Conservation (phyloP, 2,113 vertebrate species). For the Tachysurus fulvidraco region DNA sequence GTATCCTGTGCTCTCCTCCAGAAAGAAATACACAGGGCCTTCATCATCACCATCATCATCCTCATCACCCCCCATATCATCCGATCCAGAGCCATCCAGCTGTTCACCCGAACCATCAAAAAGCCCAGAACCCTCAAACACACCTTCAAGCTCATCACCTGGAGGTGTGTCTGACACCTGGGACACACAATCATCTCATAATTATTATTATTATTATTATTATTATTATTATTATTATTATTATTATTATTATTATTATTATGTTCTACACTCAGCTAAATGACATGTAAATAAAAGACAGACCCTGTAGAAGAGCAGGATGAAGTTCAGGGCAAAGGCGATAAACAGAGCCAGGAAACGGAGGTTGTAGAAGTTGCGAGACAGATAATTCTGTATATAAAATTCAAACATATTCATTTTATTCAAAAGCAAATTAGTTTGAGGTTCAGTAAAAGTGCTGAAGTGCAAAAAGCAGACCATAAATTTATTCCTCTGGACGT, state of each 20-base stretch:
- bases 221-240: neutral
- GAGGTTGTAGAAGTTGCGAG: conserved; percentile 92
- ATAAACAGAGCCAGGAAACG: conserved; percentile 89
- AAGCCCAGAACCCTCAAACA: conserved; percentile 71
- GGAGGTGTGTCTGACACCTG: conserved; percentile 85
- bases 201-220: neutral
- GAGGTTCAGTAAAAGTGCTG: neutral
- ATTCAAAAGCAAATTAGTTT: neutral
- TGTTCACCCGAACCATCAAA: conserved; percentile 73
- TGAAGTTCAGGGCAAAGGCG: conserved; percentile 92
- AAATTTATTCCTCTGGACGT: conserved; percentile 87
- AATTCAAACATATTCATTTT: neutral
- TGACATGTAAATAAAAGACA: neutral
- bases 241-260: neutral
- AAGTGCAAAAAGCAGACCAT: conserved; percentile 69
- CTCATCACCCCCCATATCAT: conserved; percentile 62
- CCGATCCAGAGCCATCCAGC: conserved; percentile 75
- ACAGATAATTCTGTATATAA: conserved; percentile 84
- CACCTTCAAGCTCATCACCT: conserved; percentile 70
- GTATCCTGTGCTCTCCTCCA: conserved; percentile 94
- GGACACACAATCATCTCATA: neutral
- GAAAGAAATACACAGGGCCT: conserved; percentile 83
- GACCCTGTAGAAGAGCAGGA: conserved; percentile 91
- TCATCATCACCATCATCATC: conserved; percentile 76
- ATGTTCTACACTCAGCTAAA: neutral